Base-by-base conservation (phyloP, 2,797 vertebrate genomes). In the Acanthiza pusilla region DNA sequence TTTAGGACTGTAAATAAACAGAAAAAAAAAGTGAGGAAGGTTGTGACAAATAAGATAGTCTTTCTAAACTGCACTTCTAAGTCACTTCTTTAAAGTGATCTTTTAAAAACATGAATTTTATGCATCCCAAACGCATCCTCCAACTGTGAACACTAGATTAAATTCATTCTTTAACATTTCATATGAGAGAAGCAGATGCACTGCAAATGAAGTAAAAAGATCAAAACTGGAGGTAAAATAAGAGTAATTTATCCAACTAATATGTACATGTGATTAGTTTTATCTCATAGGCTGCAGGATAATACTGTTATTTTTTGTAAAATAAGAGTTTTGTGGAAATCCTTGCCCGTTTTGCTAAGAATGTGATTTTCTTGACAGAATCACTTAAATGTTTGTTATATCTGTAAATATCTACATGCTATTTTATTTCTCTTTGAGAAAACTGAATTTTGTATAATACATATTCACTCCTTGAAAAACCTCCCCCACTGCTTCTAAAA, bases 401-500 rank as follows among this genome's bases (percentile, higher is more conserved):
- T 74, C 53, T 73, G 5, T 84, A 58, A 60, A 36, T 51, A 42
- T 88, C 62, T 92, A 60, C 43, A 48, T 84, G 54, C 21, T 78
- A 36, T 76, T 95, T 94, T 91, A 76, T 86, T 89, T 81, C 43
- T 89, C 42, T 82, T 20, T 19, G 70, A 89, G 72, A 88, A 90
- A 88, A 74, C 60, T 29, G 51, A 93, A 79, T 89, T 93, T 88
- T 91, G 22, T 88, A 10, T 85, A 93, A 93, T 89, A 83, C 38
- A 79, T 90, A 81, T 71, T 88, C 89, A 73, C 51, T 78, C 21
- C 60, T 88, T 88, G 79, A 78, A 73, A 94, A 96, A 93, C 92
- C 91, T 96, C 91, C 89, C 92, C 94, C 94, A 93, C 94, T 75
- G 76, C 85, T 95, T 88, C 85, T 82, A 86, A 93, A 95, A 93